Conservation (phyloP, 2,113 vertebrate species). For the Alethe castanea region DNA sequence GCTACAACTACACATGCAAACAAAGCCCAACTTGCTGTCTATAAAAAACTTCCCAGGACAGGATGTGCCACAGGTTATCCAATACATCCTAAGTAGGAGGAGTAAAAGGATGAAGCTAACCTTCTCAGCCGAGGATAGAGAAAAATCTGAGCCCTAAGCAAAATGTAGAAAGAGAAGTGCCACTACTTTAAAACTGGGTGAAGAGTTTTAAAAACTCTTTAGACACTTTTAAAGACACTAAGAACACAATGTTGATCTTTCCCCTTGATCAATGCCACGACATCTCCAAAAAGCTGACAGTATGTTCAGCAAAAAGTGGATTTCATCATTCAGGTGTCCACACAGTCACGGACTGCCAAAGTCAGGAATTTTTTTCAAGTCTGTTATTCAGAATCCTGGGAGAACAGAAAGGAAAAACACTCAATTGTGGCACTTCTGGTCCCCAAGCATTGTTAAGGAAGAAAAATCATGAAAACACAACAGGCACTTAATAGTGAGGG, state of each 20-base stretch:
- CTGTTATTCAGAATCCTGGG: not conserved
- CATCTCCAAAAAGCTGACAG: not conserved
- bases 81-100: not conserved
- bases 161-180: not conserved
- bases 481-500: not conserved
- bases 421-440: not conserved
- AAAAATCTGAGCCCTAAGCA: not conserved
- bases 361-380: not conserved
- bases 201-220: too few species aligned
- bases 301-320: not conserved
- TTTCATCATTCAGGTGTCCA: not conserved
- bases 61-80: not conserved
- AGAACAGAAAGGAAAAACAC: not conserved
- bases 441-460: not conserved
- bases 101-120: not conserved
- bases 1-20: not conserved
- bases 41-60: not conserved
- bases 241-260: not conserved
- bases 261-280: not conserved
- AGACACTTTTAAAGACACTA: not conserved
- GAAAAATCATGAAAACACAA: not conserved
- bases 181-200: not conserved
- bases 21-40: not conserved
- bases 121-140: not conserved
- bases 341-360: fast-evolving